Base-by-base conservation (phyloP, 2,113 vertebrate genomes). In the Litocranius walleri region DNA sequence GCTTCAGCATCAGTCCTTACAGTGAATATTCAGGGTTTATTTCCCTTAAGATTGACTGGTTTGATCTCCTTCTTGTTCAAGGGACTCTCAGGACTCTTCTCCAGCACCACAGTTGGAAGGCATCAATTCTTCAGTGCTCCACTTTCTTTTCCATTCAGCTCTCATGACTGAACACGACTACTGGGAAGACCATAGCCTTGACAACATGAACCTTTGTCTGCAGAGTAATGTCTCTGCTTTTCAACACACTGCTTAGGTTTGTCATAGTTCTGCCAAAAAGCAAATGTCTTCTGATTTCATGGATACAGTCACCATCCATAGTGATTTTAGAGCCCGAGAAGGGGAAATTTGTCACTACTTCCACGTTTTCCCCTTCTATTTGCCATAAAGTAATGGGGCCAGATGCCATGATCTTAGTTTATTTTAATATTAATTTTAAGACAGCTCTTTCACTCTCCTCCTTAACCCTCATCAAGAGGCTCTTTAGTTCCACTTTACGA, bases 151-250 rank as follows among this genome's bases (percentile, higher is more conserved):
- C n/a, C 5, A 0, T 40, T 71, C n/a, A 40, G 67, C 67, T 71
- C 67, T 71, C 67, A 12, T 3, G 2, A 71, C 19, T 3, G 1
- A 40, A 40, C 0, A 1, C 23, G 67, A 71, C n/a, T 9, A 23
- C 67, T 71, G 19, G 19, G 67, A 71, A 40, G 19, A 71, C 67
- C n/a, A 71, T 40, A 71, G 67, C 2, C 67, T 40, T 71, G 67
- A 71, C n/a, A 40, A 23, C 2, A 12, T 36, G n/a, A 21, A 71
- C 67, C 0, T 71, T 40, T 71, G 67, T 71, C 67, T 71, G 67
- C n/a, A 21, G n/a, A 71, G 67, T 40, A 40, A 23, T 40, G 67
- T 71, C n/a, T 71, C 67, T 40, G 67, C 67, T 71, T 71, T 71
- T 40, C n/a, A 71, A 23, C 67, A 23, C 19, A 71, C 36, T 71